Conservation (phyloP, 2,797 vertebrate genomes). For the Silurus lanzhouensis region DNA sequence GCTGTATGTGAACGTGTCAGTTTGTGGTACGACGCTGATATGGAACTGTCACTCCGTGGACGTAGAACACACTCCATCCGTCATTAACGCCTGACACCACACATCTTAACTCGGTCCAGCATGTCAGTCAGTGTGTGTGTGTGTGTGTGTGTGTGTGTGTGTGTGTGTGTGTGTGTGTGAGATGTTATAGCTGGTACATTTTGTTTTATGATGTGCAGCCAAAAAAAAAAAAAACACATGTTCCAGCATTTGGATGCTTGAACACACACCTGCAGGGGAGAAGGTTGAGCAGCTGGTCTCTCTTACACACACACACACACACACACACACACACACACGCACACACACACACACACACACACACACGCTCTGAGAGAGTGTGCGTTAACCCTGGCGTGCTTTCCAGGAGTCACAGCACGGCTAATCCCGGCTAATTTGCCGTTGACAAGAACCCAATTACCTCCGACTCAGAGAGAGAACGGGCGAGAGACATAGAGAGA, state of each 20-base stretch:
- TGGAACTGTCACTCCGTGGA: slow-evolving; percentile 17
- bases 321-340: slow-evolving; percentile 18
- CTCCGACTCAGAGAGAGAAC: slow-evolving; percentile 65
- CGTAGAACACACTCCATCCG: slow-evolving; percentile 15
- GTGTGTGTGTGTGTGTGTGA: slow-evolving; percentile 17
- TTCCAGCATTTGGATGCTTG: slow-evolving; percentile 25
- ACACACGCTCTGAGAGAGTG: not conserved
- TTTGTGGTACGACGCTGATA: slow-evolving; percentile 26
- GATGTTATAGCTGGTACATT: not conserved
- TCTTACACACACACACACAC: slow-evolving; percentile 25
- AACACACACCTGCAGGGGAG: slow-evolving; percentile 49
- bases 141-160: slow-evolving; percentile 1
- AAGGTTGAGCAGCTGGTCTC: slow-evolving; percentile 39
- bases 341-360: slow-evolving; percentile 28
- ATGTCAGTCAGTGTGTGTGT: not conserved
- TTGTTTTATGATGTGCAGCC: slow-evolving; percentile 12
- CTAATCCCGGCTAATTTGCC: slow-evolving; percentile 77
- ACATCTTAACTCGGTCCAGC: not conserved
- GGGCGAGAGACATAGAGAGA: slow-evolving; percentile 5
- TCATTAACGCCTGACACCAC: slow-evolving; percentile 10
- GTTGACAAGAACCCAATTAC: slow-evolving; percentile 79
- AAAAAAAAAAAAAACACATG: slow-evolving; percentile 18
- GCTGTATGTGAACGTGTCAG: slow-evolving; percentile 38
- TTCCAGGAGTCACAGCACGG: slow-evolving; percentile 66
- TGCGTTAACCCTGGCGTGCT: slow-evolving; percentile 52